Base-by-base conservation (phyloP, 2,888 invertebrate species). In the Melanostoma scalare region DNA sequence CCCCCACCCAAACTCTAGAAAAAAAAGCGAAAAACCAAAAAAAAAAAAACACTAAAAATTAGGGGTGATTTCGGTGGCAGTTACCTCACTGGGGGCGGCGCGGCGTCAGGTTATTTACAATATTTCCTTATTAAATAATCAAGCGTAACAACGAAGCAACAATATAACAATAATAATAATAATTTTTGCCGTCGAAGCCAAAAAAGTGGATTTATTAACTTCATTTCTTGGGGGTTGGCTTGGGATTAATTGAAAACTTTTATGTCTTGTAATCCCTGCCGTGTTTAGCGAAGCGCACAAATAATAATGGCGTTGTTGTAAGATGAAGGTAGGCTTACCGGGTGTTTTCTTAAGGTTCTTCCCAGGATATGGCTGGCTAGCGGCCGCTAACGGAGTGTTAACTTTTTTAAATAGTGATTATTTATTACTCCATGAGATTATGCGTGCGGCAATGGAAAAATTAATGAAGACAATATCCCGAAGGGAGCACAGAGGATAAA, bases 111-210 rank as follows among this genome's bases (percentile, higher is more conserved):
- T 84, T 79, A 84, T 84, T 79, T 84, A 79, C 79, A 61, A 65
- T 74, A 74, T 79, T 84, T 84, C 74, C 71, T 79, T 75, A 79
- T 74, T 74, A 75, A 20, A 84, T 79, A 84, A 79, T 84, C 84
- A 84, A 79, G 79, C 69, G 79, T 67, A 75, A 79, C 65, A 79
- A 55, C 35, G 58, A 74, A 74, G 75, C 74, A 84, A 79, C 84
- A 74, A 73, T 40, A 48, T 10, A 82, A 78, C 73, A 84, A 74
- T 78, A 60, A 74, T 84, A 84, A 84, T 79, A 65, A 84, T 75
- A 79, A 84, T 84, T 84, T 75, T 61, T 65, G 67, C 69, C 74
- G 35, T 52, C 71, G 48, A 35, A 42, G 42, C 46, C 33, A 33
- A 35, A 35, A 63, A 53, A 56, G 20, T 6, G 31, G 58, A 65